Percentiles rank a stretch among this genome's conserved stretches.
These are phyloP conservation scores for Scortum barcoo DNA, from an alignment of 2,113 vertebrate genomes.

Conservation along the genomic window DNA sequence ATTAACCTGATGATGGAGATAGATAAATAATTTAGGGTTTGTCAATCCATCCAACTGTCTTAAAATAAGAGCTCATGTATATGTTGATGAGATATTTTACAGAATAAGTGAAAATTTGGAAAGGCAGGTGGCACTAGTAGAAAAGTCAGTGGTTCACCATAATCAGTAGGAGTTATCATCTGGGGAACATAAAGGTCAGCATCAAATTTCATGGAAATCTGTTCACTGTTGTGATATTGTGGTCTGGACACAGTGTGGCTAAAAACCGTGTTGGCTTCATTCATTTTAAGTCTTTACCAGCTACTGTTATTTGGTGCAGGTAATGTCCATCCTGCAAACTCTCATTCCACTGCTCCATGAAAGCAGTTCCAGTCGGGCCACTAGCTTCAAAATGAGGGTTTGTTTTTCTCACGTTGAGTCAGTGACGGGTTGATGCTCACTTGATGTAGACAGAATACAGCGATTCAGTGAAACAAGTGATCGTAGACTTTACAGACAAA, in stretches of 20 bases:
- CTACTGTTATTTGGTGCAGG: background rate
- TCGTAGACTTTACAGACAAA: background rate
- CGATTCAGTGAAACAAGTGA: background rate
- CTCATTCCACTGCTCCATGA: background rate
- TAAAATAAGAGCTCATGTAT: no score
- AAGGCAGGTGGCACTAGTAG: background rate
- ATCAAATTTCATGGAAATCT: background rate
- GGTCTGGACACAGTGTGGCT: background rate
- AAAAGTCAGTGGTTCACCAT: background rate
- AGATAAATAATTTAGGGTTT: no score
- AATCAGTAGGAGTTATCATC: background rate
- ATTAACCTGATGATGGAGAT: no score
- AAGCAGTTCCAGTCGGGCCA: background rate
- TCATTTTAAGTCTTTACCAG: background rate
- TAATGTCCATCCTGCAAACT: background rate
- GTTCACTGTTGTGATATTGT: background rate
- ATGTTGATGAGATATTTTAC: no score
- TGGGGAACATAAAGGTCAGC: background rate
- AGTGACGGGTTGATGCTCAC: background rate
- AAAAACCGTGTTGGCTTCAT: background rate
- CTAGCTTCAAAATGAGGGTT: background rate
- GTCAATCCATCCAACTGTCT: no score
- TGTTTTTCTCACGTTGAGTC: background rate
- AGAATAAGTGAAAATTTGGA: background rate
- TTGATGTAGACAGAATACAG: background rate